Evolutionary conservation across 1,140 invertebrate species (phyloP).

Genomic region (Pachyrhynchus sulphureomaculatus): DNA sequence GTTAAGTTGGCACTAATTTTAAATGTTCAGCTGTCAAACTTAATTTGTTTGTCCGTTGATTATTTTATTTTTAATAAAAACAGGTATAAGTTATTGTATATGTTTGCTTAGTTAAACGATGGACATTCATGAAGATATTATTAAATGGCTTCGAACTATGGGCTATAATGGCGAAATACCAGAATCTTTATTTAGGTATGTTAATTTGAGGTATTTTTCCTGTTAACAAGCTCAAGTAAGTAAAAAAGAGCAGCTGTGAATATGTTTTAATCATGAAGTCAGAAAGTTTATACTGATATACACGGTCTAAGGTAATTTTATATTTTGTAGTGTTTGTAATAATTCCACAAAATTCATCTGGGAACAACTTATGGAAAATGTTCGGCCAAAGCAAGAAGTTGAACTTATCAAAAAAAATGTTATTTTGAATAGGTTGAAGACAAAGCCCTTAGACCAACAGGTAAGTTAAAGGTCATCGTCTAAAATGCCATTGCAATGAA

Average conservation of each 20-base stretch:
- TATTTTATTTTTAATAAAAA: too few species aligned
- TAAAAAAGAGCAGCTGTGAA: too few species aligned
- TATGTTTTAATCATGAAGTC: too few species aligned
- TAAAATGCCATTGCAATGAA: not conserved
- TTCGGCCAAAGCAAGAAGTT: constrained; percentile 30
- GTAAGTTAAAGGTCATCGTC: not conserved
- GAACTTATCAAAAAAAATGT: constrained; percentile 32
- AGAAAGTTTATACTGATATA: not conserved
- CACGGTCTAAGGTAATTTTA: not conserved
- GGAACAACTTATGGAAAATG: constrained; percentile 31
- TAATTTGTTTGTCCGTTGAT: too few species aligned
- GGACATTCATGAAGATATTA: constrained; percentile 20
- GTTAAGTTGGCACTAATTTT: too few species aligned
- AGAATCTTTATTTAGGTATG: constrained; percentile 13
- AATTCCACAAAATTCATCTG: constrained; percentile 33
- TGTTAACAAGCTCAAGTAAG: too few species aligned
- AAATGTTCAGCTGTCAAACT: too few species aligned
- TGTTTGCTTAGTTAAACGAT: constrained; percentile 14
- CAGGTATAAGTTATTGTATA: too few species aligned
- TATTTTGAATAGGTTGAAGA: constrained; percentile 22
- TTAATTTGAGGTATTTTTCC: not conserved
- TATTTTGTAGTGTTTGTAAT: constrained; percentile 32
- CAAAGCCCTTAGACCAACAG: constrained; percentile 18
- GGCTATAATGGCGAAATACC: constrained; percentile 31
- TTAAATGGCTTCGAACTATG: constrained; percentile 31